Evolutionary conservation across 2,888 invertebrate species (phyloP).

Genomic region (Heliconius aoede): DNA sequence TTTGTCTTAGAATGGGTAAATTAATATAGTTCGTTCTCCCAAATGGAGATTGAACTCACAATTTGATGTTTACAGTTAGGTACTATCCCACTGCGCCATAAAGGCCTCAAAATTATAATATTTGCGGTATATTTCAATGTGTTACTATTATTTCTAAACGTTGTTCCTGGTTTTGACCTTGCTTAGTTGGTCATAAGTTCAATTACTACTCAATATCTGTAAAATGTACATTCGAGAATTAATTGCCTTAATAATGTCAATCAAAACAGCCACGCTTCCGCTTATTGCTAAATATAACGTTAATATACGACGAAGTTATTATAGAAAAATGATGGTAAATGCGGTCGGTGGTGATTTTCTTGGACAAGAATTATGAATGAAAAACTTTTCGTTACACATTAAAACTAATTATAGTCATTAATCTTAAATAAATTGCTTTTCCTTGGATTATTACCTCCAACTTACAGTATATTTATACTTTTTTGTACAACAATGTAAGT

Average conservation of each 20-base stretch:
- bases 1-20: no score
- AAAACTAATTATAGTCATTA: conserved; percentile 29
- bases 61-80: no score
- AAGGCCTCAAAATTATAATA: neutral
- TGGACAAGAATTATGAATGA: conserved; percentile 43
- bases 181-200: neutral
- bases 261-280: conserved; percentile 26
- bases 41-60: no score
- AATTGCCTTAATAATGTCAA: neutral
- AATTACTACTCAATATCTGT: neutral
- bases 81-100: neutral
- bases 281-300: conserved; percentile 33
- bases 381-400: conserved; percentile 32
- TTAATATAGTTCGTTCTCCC: no score
- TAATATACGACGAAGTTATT: conserved; percentile 44
- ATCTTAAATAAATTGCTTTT: conserved; percentile 29
- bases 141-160: neutral
- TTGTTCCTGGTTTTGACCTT: neutral
- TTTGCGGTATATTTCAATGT: neutral
- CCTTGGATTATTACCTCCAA: conserved; percentile 3
- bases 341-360: conserved; percentile 51
- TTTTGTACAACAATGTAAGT: neutral
- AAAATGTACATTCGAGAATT: no score
- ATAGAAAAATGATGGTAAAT: conserved; percentile 47
- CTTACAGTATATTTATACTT: conserved; percentile 7